Evolutionary conservation across 2,113 vertebrate species (phyloP).

Genomic region (Paradoxurus hermaphroditus): DNA sequence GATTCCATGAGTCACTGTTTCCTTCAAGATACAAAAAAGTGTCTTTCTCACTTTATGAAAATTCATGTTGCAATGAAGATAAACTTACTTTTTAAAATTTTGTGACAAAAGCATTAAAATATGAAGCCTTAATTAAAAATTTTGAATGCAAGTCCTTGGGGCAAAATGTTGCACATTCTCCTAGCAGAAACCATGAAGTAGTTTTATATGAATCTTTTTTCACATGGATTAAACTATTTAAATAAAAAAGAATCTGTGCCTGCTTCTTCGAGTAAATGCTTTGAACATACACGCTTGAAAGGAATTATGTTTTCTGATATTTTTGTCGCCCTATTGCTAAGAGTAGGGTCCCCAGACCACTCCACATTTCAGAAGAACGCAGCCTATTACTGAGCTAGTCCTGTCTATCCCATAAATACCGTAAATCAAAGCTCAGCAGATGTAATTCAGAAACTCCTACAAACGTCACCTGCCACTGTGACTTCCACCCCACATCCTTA

Average conservation of each 20-base stretch:
- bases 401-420: constrained; percentile 36
- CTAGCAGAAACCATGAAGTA: neutral
- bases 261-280: constrained; percentile 44
- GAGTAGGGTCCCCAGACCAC: neutral
- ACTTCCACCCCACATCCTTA: constrained; percentile 49
- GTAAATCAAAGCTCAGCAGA: constrained; percentile 57
- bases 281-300: constrained; percentile 25
- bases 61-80: neutral
- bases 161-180: neutral
- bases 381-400: constrained; percentile 48
- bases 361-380: constrained; percentile 66
- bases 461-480: constrained; percentile 52
- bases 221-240: neutral
- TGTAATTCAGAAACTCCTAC: constrained; percentile 47
- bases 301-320: constrained; percentile 59
- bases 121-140: neutral
- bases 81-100: neutral
- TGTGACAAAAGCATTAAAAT: neutral
- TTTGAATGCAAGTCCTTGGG: neutral
- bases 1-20: neutral
- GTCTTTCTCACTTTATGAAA: neutral
- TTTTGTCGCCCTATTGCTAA: constrained; percentile 42
- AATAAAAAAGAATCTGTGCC: neutral
- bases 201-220: neutral
- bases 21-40: neutral